Base-by-base conservation (phyloP, 2,888 invertebrate genomes). In the Eupithecia centaureata region DNA sequence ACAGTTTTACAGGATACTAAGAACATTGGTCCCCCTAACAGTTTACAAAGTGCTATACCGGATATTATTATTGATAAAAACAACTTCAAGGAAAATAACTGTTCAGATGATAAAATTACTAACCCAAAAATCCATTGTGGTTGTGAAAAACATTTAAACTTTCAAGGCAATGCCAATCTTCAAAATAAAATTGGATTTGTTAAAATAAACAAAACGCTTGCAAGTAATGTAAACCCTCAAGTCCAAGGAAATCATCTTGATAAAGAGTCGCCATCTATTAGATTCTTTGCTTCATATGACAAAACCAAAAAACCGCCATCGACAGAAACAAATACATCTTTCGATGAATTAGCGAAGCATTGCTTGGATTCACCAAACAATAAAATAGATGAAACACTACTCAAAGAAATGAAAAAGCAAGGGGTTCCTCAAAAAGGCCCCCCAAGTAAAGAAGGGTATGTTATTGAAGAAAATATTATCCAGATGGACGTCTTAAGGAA, bases 331-430 rank as follows among this genome's bases (percentile, higher is more conserved):
- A 62, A 67, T 35, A n/a, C 63, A 4, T n/a, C 60, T 2, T 70
- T 76, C 3, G 84, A 84, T 58, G 79, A 81, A 33, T 38, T 82
- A 33, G 83, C 84, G 0, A 79, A 79, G 63, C 78, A 79, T 12
- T 82, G 81, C 65, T 67, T 84, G 5, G 76, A 81, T 35, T 67
- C 76, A 22, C 79, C 82, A 3, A 57, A 64, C 10, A 68, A 67
- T 18, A 67, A 81, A 61, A 79, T 87, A 32, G 86, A 86, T 33
- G 74, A 81, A 60, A 71, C 73, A 28, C 51, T 86, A 27, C 61
- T 84, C 0, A 77, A 76, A 64, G 85, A 85, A 76, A 80, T 86
- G 74, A 75, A 80, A 32, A 77, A 77, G 60, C 57, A 80, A 0
- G 80, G 76, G 5, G 66, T 80, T 13, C 74, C 79, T 28, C 71